Evolutionary conservation across 1,140 invertebrate genomes (phyloP).

Genomic region (Bilobella aurantiaca): DNA sequence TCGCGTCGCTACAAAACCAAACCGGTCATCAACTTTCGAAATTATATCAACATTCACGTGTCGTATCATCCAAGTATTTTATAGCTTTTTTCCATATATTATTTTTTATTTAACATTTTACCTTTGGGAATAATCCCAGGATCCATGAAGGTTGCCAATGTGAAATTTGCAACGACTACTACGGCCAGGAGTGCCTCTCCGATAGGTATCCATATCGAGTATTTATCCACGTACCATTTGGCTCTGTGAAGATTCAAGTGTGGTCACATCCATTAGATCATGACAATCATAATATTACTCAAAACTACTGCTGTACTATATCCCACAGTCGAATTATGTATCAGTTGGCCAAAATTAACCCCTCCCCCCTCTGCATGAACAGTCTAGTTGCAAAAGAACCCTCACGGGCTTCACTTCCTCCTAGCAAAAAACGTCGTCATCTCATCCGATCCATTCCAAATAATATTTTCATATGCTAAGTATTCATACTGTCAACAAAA

Average conservation of each 20-base stretch:
- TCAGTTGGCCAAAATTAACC: too few relatives aligned
- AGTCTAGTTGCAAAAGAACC: too few relatives aligned
- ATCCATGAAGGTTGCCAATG: conserved; percentile 97
- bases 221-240: conserved; percentile 62
- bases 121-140: conserved; percentile 97
- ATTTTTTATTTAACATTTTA: conserved; percentile 45
- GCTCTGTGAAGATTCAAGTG: conserved; percentile 51
- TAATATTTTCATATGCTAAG: too few relatives aligned
- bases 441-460: too few relatives aligned
- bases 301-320: too few relatives aligned
- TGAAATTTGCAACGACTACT: conserved; percentile 96
- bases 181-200: conserved; percentile 88
- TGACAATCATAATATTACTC: conserved; percentile 43
- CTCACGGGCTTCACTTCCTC: too few relatives aligned
- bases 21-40: conserved; percentile 12
- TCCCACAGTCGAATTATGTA: neutral
- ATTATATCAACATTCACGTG: too few relatives aligned
- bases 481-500: too few relatives aligned
- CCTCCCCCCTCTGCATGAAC: too few relatives aligned
- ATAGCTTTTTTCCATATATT: neutral
- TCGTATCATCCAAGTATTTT: conserved; percentile 4
- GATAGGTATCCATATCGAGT: conserved; percentile 77
- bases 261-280: too few relatives aligned
- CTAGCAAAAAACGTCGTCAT: too few relatives aligned
- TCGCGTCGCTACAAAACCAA: conserved; percentile 63